Base-by-base conservation (phyloP, 2,797 vertebrate species). In the Clamator glandarius region DNA sequence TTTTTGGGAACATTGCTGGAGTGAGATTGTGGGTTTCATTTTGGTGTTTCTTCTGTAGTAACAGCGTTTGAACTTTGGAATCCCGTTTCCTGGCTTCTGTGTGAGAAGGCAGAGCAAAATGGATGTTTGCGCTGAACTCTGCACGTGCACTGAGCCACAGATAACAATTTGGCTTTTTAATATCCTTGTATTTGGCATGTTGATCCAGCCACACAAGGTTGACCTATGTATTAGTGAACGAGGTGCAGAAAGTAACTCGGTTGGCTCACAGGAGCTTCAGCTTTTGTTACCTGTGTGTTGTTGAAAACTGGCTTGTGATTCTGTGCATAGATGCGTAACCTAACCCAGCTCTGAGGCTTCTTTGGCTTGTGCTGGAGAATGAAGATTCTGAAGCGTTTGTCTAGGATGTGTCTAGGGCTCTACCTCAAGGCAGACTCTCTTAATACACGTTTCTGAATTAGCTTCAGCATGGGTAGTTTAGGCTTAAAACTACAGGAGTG, bases 21-120 rank as follows among this genome's bases (percentile, higher is more conserved):
- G 14, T 46, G 54, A 85, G 52, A 70, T 41, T 59, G 29, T 8
- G 42, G 44, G 24, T 36, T 76, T 90, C 25, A 48, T 76, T 89
- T 70, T 36, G 28, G 55, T 9, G 8, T 84, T 92, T 94, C 63
- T 64, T 88, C 35, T 88, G 77, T 42, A 83, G 76, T 73, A 92
- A 55, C 57, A 83, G 73, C 51, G 92, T 83, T 88, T 96, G 95
- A 90, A 96, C 94, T 95, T 96, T 93, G 94, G 91, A 96, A 96
- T 88, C 62, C 85, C 59, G 92, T 96, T 91, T 74, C 59, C 84
- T 0, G 8, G 91, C 83, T 76, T 86, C 90, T 93, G 87, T 91
- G 87, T 28, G 57, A 59, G 70, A 52, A 92, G 76, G 79, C 70
- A 63, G 59, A 90, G 91, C 44, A 74, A 91, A 93, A 90, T 94